Base-by-base conservation (phyloP, 2,888 invertebrate species). In the Deilephila elpenor region DNA sequence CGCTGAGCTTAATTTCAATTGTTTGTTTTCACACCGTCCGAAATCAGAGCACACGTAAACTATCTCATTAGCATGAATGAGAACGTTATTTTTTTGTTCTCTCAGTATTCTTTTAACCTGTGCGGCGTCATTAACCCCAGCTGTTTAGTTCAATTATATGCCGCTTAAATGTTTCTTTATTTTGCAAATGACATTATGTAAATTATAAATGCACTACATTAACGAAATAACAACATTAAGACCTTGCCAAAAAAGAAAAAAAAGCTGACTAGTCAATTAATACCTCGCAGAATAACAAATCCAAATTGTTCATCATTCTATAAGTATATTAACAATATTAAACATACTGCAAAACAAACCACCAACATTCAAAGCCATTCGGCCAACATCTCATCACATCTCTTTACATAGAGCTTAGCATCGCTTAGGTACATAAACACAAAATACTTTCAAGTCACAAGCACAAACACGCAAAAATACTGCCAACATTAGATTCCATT, bases 41-140 rank as follows among this genome's bases (percentile, higher is more conserved):
- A 62, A 62, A 34, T 62, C 34, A n/a, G 61, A 62, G 34, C 29
- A 29, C 25, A 17, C 25, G 32, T 62, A 62, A 62, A n/a, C 32
- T n/a, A 62, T 34, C 61, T 62, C 34, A 62, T 62, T 62, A 34
- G 61, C 32, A 34, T 62, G 34, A 62, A 34, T 62, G 61, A 62
- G 34, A 17, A 6, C 61, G 19, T 62, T 62, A 32, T 34, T 32
- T 32, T 60, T 32, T 34, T 62, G 3, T 32, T 5, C 32, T 5
- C 32, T 32, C 5, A 5, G 32, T 19, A 32, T 11, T 17, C 32
- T 32, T 5, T 62, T 19, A 56, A 17, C 19, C 56, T 56, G 17
- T 56, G 5, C 6, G n/a, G n/a, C 56, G 19, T 56, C 19, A 56
- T n/a, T 19, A n/a, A n/a, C 19, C 56, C 6, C 56, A 56, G 6